phyloP scores from a whole-genome alignment of 23 tunicate genomes.

The Halocynthia aurantium region DNA sequence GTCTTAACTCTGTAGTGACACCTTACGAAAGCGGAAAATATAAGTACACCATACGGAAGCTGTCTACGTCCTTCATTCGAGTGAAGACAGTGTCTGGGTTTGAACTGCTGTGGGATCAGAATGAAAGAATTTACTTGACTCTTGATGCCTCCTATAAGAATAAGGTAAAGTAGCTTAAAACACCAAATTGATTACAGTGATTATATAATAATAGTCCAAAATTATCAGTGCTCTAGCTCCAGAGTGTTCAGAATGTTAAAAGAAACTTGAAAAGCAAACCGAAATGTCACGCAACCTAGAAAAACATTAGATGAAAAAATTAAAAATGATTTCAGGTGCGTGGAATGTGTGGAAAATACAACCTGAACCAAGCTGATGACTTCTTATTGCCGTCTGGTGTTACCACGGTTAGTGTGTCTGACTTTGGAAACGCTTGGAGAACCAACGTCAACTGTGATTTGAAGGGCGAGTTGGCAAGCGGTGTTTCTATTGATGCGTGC shows the following conservation, averaged over 20 bases:
- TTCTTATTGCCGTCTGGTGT: conserved; percentile 61
- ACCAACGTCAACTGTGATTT: conserved; percentile 54
- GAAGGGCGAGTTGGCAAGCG: conserved; percentile 36
- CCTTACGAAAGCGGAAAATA: conserved; percentile 33
- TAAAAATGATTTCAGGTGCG: conserved; percentile 35
- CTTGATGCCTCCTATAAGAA: conserved; percentile 49
- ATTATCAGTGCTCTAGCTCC: too few relatives aligned
- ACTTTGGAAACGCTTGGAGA: conserved; percentile 89
- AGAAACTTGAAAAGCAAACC: too few relatives aligned
- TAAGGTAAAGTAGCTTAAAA: conserved; percentile 28
- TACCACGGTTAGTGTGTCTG: conserved; percentile 59
- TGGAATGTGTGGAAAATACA: conserved; percentile 84
- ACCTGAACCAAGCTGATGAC: conserved; percentile 80
- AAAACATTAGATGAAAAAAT: neutral
- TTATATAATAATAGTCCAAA: too few relatives aligned
- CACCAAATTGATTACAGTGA: neutral
- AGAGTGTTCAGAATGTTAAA: too few relatives aligned
- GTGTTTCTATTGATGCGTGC: conserved; percentile 83
- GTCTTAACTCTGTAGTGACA: conserved; percentile 19
- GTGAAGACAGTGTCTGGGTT: conserved; percentile 44
- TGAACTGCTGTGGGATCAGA: conserved; percentile 74
- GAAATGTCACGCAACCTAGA: neutral
- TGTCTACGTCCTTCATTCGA: conserved; percentile 48
- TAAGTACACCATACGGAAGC: conserved; percentile 27
- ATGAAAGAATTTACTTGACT: conserved; percentile 59